Percentiles rank a stretch among this genome's conserved stretches.
Conservation (phyloP, 2,888 invertebrate species). For the Alcis repandata region DNA sequence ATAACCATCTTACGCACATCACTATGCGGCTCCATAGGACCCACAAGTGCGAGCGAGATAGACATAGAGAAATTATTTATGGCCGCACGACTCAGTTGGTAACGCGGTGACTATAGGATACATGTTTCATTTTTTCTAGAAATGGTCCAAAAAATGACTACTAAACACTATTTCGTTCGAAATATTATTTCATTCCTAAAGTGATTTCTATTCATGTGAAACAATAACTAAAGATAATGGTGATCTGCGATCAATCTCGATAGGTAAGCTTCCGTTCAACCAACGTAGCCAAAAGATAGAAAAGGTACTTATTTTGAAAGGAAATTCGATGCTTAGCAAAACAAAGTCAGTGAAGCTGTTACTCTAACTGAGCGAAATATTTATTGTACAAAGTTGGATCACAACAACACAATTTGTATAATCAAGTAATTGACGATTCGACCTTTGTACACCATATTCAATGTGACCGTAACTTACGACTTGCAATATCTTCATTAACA, state of each 20-base stretch:
- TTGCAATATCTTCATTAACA: background rate
- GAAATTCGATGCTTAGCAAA: slow-evolving; percentile 17
- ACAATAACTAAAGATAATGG: background rate
- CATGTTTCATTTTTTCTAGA: no score
- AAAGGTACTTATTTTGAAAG: background rate
- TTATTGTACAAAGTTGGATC: slow-evolving; percentile 8
- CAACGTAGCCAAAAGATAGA: background rate
- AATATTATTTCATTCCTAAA: no score
- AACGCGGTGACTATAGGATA: no score
- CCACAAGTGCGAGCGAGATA: no score
- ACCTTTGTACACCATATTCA: slow-evolving; percentile 4
- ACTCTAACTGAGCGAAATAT: slow-evolving; percentile 10
- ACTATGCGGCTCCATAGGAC: no score
- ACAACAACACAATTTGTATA: slow-evolving; percentile 6
- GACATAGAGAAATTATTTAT: no score
- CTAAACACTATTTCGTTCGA: no score
- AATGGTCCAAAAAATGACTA: no score
- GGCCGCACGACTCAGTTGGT: no score
- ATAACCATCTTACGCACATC: no score
- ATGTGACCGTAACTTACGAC: background rate
- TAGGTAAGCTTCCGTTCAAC: background rate
- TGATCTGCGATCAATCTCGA: background rate
- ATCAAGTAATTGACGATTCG: slow-evolving; percentile 9
- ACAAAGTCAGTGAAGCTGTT: slow-evolving; percentile 14
- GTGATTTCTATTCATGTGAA: background rate